phyloP scores from a whole-genome alignment of 2,797 vertebrate genomes.

The Tauraco hartlaubi region DNA sequence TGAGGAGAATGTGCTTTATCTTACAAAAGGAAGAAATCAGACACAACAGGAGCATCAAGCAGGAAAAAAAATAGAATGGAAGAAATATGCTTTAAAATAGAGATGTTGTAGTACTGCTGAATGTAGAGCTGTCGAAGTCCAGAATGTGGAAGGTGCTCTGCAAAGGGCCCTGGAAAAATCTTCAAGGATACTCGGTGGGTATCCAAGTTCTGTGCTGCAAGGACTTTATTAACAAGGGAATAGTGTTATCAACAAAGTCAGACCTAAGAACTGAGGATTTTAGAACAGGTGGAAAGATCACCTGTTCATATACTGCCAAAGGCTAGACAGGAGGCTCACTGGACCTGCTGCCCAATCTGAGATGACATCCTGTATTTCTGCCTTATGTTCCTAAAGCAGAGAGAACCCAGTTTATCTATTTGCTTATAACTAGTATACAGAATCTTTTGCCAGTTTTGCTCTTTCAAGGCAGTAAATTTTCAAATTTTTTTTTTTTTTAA shows the following conservation, averaged over 20 bases:
- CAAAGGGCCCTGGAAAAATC: not conserved
- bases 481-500: not conserved
- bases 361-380: not conserved
- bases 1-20: not conserved
- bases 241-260: not conserved
- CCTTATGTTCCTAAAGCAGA: not conserved
- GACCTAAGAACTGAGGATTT: not conserved
- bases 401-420: not conserved
- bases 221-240: not conserved
- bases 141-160: not conserved
- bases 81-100: not conserved
- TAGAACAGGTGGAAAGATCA: slow-evolving; percentile 7
- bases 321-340: not conserved
- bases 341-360: not conserved
- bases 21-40: not conserved
- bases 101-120: not conserved
- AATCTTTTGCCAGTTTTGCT: not conserved
- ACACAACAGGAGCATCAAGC: not conserved
- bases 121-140: not conserved
- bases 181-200: not conserved
- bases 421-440: not conserved
- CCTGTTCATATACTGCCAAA: not conserved
- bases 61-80: not conserved
- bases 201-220: not conserved
- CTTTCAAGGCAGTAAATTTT: not conserved